These are phyloP conservation scores for Drosophila nannoptera DNA, from an alignment of 1,140 invertebrate genomes.

Conservation along the genomic window DNA sequence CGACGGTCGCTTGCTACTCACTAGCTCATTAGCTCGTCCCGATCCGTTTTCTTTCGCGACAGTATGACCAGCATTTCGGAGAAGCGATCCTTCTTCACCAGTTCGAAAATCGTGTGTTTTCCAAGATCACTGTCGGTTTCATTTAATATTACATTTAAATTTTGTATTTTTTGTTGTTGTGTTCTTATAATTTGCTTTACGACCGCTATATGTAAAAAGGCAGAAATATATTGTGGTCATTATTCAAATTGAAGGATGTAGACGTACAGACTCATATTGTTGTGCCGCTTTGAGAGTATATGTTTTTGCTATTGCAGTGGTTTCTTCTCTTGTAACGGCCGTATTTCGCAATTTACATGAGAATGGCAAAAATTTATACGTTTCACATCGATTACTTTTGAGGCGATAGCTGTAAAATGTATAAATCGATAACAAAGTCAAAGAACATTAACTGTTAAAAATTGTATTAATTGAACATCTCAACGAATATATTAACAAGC, in stretches of 20 bases:
- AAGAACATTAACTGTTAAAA: too few species aligned
- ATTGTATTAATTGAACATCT: too few species aligned
- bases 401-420: too few species aligned
- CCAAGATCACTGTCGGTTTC: constrained; percentile 22
- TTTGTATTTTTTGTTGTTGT: constrained; percentile 30
- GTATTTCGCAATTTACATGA: too few species aligned
- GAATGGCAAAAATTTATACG: too few species aligned
- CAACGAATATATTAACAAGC: too few species aligned
- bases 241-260: neutral
- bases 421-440: too few species aligned
- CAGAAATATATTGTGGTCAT: neutral
- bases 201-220: constrained; percentile 8
- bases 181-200: neutral
- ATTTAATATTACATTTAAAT: neutral
- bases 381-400: too few species aligned
- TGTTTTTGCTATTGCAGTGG: constrained; percentile 17
- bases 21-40: constrained; percentile 35
- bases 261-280: constrained; percentile 30
- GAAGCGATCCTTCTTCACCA: constrained; percentile 29
- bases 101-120: constrained; percentile 4
- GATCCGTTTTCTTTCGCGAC: neutral
- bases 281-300: constrained; percentile 25
- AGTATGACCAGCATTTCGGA: constrained; percentile 10
- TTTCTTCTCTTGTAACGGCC: constrained; percentile 27
- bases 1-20: constrained; percentile 15